Conservation (phyloP, 1,140 invertebrate genomes). For the Cyrtorhinus lividipennis region DNA sequence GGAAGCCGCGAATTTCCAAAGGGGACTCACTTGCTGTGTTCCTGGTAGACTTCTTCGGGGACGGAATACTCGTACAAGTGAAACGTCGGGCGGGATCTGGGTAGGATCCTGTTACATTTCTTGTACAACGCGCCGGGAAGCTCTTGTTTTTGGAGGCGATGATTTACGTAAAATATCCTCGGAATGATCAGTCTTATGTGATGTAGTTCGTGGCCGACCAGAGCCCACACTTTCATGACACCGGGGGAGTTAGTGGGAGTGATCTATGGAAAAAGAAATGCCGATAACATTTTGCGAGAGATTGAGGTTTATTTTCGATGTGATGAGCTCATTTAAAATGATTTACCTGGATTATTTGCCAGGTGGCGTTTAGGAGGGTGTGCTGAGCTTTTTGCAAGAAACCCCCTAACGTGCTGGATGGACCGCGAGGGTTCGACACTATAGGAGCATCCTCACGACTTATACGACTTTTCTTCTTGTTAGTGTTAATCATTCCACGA, state of each 20-base stretch:
- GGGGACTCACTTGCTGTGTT: constrained; percentile 63
- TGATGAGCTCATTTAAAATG: no score
- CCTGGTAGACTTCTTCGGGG: constrained; percentile 65
- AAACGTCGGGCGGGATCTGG: constrained; percentile 65
- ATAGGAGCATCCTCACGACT: constrained; percentile 41
- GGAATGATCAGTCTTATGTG: constrained; percentile 61
- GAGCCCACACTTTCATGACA: constrained; percentile 72
- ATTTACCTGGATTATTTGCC: constrained; percentile 80
- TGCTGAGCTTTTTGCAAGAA: constrained; percentile 69
- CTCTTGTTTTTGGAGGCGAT: constrained; percentile 44
- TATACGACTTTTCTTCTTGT: background rate
- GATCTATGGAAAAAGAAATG: constrained; percentile 38
- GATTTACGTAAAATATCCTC: constrained; percentile 90
- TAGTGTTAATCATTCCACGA: background rate
- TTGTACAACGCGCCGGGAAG: constrained; percentile 52
- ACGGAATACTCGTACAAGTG: constrained; percentile 87
- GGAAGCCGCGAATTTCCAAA: no score
- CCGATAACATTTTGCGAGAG: no score
- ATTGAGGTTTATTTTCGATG: no score
- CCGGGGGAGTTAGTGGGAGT: constrained; percentile 62
- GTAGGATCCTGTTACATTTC: constrained; percentile 74
- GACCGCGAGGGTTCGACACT: constrained; percentile 14
- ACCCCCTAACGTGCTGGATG: constrained; percentile 50
- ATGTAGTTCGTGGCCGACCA: constrained; percentile 71
- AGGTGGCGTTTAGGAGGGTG: constrained; percentile 65